Percentiles rank a stretch among this genome's conserved stretches.
Evolutionary conservation across 2,888 invertebrate species (phyloP).

Genomic region (Zygogramma bicolorata): DNA sequence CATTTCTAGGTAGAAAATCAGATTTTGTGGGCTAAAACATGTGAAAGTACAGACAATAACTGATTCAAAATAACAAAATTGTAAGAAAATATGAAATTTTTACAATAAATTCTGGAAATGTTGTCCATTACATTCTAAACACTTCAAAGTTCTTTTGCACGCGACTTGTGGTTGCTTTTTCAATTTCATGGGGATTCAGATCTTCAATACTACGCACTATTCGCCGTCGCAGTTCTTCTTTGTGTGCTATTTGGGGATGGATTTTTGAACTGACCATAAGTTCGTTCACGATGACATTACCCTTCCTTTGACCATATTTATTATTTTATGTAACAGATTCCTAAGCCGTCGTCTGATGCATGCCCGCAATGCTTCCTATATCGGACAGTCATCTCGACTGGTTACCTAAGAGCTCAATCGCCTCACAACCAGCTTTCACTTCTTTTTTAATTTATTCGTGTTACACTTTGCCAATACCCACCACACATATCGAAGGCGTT

Average conservation of each 20-base stretch:
- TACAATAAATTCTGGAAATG: too few species aligned
- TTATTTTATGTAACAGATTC: background rate
- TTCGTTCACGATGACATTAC: background rate
- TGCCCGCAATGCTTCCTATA: constrained; percentile 20
- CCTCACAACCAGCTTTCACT: constrained; percentile 44
- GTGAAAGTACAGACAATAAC: too few species aligned
- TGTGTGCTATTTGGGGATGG: background rate
- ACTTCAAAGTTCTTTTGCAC: too few species aligned
- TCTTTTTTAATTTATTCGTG: constrained; percentile 44
- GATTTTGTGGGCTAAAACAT: too few species aligned
- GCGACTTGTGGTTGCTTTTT: too few species aligned
- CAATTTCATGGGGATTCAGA: too few species aligned
- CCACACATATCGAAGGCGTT: constrained; percentile 8
- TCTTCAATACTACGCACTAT: too few species aligned
- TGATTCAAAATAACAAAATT: too few species aligned
- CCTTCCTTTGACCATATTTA: background rate
- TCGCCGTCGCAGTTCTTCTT: too few species aligned
- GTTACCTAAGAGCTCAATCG: constrained; percentile 42
- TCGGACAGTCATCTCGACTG: constrained; percentile 32
- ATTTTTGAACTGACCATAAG: background rate
- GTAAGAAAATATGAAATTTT: too few species aligned
- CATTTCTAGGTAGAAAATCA: too few species aligned
- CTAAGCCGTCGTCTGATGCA: background rate
- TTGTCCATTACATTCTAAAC: too few species aligned
- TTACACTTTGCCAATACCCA: constrained; percentile 38